Conservation (phyloP, 2,113 vertebrate genomes). For the Oncorhynchus keta region DNA sequence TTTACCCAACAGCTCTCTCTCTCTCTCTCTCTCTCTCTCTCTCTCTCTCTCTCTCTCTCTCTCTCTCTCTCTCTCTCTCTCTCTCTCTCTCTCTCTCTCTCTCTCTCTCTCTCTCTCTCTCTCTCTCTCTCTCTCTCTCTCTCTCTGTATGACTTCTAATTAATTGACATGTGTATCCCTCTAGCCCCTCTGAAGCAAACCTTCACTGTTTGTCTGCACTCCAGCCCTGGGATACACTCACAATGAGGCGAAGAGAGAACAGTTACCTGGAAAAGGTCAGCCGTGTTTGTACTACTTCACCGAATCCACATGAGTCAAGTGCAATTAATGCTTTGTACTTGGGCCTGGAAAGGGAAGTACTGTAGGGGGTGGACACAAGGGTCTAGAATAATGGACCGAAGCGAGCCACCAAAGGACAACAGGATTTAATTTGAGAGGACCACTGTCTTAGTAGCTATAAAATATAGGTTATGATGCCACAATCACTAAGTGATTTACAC, state of each 20-base stretch:
- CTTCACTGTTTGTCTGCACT: not conserved
- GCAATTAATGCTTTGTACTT: conserved; percentile 27
- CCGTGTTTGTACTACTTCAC: conserved; percentile 42
- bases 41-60: not conserved
- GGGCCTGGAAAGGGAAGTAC: not conserved
- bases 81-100: not conserved
- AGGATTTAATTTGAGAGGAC: no score
- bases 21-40: not conserved
- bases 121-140: not conserved
- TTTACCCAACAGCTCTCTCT: not conserved
- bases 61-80: not conserved
- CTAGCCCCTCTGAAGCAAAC: not conserved
- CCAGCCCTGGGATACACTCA: not conserved
- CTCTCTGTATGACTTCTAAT: not conserved
- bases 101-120: not conserved
- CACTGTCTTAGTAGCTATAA: no score
- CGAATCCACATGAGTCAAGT: conserved; percentile 12
- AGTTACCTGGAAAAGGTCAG: conserved; percentile 44
- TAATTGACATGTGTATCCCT: not conserved
- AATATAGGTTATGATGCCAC: no score
- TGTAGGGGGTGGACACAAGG: not conserved
- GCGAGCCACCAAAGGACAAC: not conserved
- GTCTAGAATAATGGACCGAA: not conserved
- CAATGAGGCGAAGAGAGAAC: conserved; percentile 4
- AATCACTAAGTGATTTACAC: no score